Evolutionary conservation across 2,888 invertebrate species (phyloP).

Genomic region (Plutella xylostella): DNA sequence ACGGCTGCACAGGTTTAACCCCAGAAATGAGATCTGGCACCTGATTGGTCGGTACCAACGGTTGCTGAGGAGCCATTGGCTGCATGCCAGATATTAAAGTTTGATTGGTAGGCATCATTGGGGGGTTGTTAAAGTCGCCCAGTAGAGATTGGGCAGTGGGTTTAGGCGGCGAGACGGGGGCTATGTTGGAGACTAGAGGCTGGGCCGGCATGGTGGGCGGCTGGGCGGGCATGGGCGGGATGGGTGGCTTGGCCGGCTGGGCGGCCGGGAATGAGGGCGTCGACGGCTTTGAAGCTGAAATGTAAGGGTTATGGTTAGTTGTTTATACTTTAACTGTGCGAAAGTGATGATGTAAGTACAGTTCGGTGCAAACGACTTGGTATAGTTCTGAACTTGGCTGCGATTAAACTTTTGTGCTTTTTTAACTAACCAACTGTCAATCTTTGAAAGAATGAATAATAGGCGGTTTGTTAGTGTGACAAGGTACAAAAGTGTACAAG

Average conservation of each 20-base stretch:
- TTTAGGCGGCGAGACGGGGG: constrained; percentile 18
- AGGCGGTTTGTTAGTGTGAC: too few species aligned
- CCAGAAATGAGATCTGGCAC: constrained; percentile 10
- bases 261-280: constrained; percentile 49
- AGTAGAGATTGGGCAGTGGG: constrained; percentile 26
- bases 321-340: too few species aligned
- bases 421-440: too few species aligned
- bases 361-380: too few species aligned
- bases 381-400: too few species aligned
- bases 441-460: too few species aligned
- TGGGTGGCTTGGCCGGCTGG: constrained; percentile 10
- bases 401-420: too few species aligned
- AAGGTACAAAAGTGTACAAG: too few species aligned
- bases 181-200: constrained; percentile 26
- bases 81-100: too few species aligned
- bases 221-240: constrained; percentile 1
- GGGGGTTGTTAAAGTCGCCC: constrained; percentile 30
- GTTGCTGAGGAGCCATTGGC: constrained; percentile 3
- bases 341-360: too few species aligned
- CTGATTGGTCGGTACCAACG: constrained; percentile 2
- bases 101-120: constrained; percentile 25
- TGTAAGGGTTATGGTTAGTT: too few species aligned
- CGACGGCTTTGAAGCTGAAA: too few species aligned
- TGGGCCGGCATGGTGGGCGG: constrained; percentile 24
- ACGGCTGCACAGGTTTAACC: constrained; percentile 5